Evolutionary conservation across 2,888 invertebrate genomes (phyloP).

Genomic region (Leptogaster cylindrica): DNA sequence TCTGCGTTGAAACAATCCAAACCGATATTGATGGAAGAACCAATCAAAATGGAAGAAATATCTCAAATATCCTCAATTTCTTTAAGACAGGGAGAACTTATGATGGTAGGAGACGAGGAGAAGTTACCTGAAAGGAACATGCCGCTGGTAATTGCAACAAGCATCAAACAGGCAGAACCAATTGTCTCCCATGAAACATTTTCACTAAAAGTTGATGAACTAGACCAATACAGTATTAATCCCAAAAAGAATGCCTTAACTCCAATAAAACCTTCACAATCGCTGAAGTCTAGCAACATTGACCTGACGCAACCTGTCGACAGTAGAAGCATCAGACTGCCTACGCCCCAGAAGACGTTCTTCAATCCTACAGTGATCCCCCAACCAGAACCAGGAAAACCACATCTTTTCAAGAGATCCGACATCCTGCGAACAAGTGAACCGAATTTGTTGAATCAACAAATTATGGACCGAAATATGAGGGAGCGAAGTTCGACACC

Average conservation of each 20-base stretch:
- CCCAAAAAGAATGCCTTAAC: conserved; percentile 44
- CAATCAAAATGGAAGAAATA: background rate
- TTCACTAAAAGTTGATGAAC: conserved; percentile 60
- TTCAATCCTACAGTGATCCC: background rate
- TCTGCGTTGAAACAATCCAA: conserved; percentile 8
- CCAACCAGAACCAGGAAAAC: background rate
- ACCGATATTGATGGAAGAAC: background rate
- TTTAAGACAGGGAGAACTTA: conserved; percentile 3
- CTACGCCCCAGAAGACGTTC: background rate
- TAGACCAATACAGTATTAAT: conserved; percentile 58
- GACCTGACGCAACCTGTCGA: conserved; percentile 41
- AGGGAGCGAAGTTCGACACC: background rate
- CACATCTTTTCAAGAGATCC: conserved; percentile 23
- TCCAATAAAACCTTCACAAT: conserved; percentile 47
- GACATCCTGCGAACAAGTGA: conserved; percentile 29
- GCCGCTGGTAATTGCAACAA: background rate
- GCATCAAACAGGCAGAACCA: conserved; percentile 2
- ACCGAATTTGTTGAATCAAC: conserved; percentile 1
- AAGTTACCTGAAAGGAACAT: background rate
- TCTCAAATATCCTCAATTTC: background rate
- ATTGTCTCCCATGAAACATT: conserved; percentile 54
- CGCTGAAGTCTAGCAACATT: conserved; percentile 55
- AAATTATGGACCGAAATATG: background rate
- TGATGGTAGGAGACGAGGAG: conserved; percentile 4
- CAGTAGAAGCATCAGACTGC: background rate